phyloP scores from a whole-genome alignment of 2,113 vertebrate species.

The Saccopteryx bilineata region DNA sequence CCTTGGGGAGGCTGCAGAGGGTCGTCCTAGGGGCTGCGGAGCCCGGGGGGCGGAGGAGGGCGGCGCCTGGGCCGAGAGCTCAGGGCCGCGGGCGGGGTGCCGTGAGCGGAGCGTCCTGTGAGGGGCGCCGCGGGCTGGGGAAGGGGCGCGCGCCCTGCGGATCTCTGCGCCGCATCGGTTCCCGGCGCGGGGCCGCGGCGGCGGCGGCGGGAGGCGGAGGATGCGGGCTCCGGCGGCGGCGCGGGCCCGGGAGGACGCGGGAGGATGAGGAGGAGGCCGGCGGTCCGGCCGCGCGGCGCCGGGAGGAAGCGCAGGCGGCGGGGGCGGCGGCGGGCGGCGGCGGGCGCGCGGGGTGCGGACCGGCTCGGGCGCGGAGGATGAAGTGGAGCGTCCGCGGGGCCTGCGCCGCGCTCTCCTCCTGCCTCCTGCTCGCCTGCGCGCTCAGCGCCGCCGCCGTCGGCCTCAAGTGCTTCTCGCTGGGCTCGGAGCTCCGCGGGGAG shows the following conservation, averaged over 20 bases:
- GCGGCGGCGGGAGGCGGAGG: conserved; percentile 87
- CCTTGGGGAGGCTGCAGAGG: conserved; percentile 77
- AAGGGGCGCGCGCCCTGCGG: conserved; percentile 82
- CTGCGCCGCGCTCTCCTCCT: conserved; percentile 95
- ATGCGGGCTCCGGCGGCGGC: conserved; percentile 79
- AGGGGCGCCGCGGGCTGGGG: conserved; percentile 69
- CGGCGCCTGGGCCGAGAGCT: conserved; percentile 8
- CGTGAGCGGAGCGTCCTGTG: conserved; percentile 47
- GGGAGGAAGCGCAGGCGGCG: conserved; percentile 92
- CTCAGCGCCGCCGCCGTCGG: conserved; percentile 96
- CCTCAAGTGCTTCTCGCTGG: conserved; percentile 95
- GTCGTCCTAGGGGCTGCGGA: not conserved
- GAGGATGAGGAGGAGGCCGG: conserved; percentile 89
- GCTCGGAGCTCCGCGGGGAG: conserved; percentile 93
- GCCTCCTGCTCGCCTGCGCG: conserved; percentile 95
- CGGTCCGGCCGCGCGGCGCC: conserved; percentile 89
- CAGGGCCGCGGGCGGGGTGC: conserved; percentile 50
- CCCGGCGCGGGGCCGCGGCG: conserved; percentile 87
- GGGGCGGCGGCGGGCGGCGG: conserved; percentile 90
- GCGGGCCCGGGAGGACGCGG: conserved; percentile 86
- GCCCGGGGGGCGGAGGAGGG: conserved; percentile 62
- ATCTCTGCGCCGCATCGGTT: conserved; percentile 85
- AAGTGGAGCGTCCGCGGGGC: conserved; percentile 97
- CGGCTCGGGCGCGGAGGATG: conserved; percentile 95
- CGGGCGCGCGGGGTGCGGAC: conserved; percentile 94